Percentiles rank a stretch among this genome's conserved stretches.
These are phyloP conservation scores for Leguminivora glycinivorella DNA, from an alignment of 1,140 invertebrate genomes.

Conservation along the genomic window DNA sequence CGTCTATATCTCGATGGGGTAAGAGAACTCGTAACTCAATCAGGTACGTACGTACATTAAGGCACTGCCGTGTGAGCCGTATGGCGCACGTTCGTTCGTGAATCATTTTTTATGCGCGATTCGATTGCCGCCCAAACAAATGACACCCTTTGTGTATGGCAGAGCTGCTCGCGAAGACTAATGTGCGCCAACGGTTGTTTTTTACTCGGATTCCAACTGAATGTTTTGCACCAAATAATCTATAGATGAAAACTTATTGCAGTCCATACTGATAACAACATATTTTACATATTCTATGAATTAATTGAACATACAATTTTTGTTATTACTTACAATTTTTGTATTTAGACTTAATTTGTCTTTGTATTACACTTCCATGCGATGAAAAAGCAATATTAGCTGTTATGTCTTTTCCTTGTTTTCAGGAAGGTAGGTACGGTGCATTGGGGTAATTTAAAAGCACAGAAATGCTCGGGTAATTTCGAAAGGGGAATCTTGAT, in stretches of 20 bases:
- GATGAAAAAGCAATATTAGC: too few species aligned
- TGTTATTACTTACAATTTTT: too few species aligned
- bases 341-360: too few species aligned
- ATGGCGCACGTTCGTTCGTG: neutral
- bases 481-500: too few species aligned
- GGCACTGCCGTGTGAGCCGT: neutral
- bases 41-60: neutral
- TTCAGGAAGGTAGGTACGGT: too few species aligned
- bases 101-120: slow-evolving; percentile 18
- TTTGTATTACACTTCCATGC: too few species aligned
- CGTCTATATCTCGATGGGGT: neutral
- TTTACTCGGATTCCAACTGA: neutral
- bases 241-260: neutral
- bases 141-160: slow-evolving; percentile 20
- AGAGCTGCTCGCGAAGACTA: slow-evolving; percentile 17
- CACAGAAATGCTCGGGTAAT: too few species aligned
- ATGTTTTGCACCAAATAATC: neutral
- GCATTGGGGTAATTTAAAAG: too few species aligned
- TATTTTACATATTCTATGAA: neutral
- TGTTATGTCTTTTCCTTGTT: too few species aligned
- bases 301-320: too few species aligned
- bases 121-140: slow-evolving; percentile 19
- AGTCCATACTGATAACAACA: neutral
- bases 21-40: slow-evolving; percentile 18
- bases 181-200: neutral